Evolutionary conservation across 2,888 invertebrate genomes (phyloP).

Genomic region (Aphidoletes aphidimyza): DNA sequence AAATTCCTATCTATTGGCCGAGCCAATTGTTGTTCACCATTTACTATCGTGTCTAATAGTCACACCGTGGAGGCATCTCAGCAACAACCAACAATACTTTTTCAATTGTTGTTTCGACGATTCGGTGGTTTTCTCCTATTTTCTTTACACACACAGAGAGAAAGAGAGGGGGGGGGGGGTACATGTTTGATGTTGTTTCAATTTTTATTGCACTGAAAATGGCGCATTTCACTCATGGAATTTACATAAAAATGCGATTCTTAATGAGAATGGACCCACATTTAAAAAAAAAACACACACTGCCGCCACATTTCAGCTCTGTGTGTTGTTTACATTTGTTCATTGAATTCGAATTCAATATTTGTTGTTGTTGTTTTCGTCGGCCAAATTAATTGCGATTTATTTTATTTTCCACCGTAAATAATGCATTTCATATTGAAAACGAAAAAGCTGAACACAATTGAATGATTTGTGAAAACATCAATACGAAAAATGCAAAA

Average conservation of each 20-base stretch:
- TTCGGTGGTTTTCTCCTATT: neutral
- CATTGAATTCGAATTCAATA: too few species aligned
- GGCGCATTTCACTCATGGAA: neutral
- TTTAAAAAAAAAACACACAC: neutral
- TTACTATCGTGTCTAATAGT: conserved; percentile 17
- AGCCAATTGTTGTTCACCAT: neutral
- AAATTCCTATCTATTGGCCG: neutral
- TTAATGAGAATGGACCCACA: conserved; percentile 6
- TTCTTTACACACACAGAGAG: too few species aligned
- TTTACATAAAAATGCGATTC: neutral
- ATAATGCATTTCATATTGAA: too few species aligned
- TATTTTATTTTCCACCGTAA: neutral
- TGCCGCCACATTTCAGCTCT: too few species aligned
- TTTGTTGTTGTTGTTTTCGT: neutral
- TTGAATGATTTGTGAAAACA: neutral
- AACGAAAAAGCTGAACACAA: too few species aligned
- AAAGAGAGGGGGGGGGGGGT: too few species aligned
- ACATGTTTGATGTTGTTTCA: neutral
- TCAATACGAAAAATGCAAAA: neutral
- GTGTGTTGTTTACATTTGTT: too few species aligned
- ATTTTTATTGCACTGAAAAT: neutral
- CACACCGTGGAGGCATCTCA: neutral
- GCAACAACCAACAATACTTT: neutral
- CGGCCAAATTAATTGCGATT: neutral
- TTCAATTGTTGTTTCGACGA: neutral